Evolutionary conservation across 92 coral and sea anemone genomes (phyloP), one percentile per base, ranked within the genome.

Genomic region (Actinostola sp.): DNA sequence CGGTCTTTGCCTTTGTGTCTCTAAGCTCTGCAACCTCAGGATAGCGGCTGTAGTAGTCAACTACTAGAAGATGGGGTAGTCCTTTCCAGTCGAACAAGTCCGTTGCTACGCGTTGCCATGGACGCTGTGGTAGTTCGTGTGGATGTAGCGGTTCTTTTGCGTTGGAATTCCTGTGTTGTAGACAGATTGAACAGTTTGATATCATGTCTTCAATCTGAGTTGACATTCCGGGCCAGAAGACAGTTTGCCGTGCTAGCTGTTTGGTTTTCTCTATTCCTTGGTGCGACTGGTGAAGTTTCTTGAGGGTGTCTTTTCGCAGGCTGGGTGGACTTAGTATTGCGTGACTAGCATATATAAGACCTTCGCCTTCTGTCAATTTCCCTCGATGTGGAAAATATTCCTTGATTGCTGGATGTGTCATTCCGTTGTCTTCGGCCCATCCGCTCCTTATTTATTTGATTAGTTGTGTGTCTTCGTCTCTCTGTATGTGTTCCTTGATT

Each of bases 161-260:
- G 59, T 77, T 77, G 39, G 77, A 51, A 8, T 84, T 64, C 33
- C 65, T 41, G 81, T 84, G 81, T 52, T 24, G 65, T 26, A 65
- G 77, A 66, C 89, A 78, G 3, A 76, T 64, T 4, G 67, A 23
- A 42, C 86, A 79, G 33, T 33, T 73, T 2, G 86, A 80, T 9
- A 80, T 65, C 32, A 45, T 21, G 24, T 80, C 82, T n/a, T 80
- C 75, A 0, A 73, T 80, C 23, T 85, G 82, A 12, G 77, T 35
- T 3, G 45, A 44, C 82, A 73, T 80, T 9, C 90, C 81, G 0
- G 85, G 89, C 89, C 89, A 84, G 63, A 84, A 78, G 24, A 84
- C 57, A 28, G 69, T 35, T 50, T 84, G 74, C 12, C 72, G 42
- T 5, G 89, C 85, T 24, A 71, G 63, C 9, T 63, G 85, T 45